These are phyloP conservation scores for Molossus molossus DNA, from an alignment of 2,797 vertebrate genomes.

Conservation along the genomic window DNA sequence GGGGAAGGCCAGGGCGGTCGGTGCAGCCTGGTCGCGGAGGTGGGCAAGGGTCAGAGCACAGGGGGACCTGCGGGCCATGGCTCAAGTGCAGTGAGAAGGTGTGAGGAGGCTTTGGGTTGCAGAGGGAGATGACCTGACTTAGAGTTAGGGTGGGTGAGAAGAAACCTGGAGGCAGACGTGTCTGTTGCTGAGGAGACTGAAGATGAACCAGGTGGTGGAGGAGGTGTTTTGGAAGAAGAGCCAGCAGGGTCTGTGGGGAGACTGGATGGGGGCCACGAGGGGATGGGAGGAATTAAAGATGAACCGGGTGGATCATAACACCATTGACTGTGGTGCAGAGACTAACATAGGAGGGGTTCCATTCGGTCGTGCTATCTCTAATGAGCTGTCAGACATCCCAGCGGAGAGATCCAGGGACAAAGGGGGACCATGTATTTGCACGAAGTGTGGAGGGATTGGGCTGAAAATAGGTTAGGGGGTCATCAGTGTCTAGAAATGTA, in stretches of 20 bases:
- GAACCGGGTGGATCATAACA: not conserved
- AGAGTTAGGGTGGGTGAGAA: not conserved
- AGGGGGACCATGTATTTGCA: not conserved
- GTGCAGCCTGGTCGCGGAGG: not conserved
- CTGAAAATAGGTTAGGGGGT: not conserved
- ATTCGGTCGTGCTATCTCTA: fast-evolving
- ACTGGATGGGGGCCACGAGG: not conserved
- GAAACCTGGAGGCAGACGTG: not conserved
- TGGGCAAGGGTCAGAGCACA: not conserved
- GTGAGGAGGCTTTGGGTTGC: not conserved
- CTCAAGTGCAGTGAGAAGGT: not conserved
- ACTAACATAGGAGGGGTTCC: not conserved
- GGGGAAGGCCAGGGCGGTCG: not conserved
- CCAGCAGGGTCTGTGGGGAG: no score
- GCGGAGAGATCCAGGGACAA: not conserved
- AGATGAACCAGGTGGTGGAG: not conserved
- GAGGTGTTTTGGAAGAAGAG: not conserved
- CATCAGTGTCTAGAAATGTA: not conserved
- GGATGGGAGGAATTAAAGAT: not conserved
- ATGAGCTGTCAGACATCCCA: not conserved
- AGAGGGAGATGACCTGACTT: not conserved
- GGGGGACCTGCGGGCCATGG: fast-evolving
- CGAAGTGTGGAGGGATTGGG: not conserved
- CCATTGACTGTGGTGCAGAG: not conserved
- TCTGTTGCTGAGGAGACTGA: not conserved